Evolutionary conservation across 2,888 invertebrate genomes (phyloP), one percentile per base, ranked within the genome.

Genomic region (Agrochola macilenta): DNA sequence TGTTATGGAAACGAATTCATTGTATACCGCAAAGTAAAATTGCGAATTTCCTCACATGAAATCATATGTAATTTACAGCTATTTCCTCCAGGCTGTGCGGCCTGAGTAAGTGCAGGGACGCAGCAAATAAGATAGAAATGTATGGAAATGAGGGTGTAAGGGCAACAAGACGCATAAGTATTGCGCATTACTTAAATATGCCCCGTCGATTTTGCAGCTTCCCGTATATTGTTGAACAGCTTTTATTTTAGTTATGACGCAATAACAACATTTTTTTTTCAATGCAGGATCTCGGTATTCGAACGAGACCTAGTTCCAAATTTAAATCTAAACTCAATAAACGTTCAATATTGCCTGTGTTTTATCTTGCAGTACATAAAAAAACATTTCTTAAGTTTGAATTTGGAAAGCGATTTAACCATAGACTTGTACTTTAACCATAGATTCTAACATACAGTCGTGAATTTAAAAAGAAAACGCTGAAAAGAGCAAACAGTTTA

Each of bases 91-190:
- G 77, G 81, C 83, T 60, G 69, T 39, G 69, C 76, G 72, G 82
- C 58, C 73, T 79, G 79, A 81, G 65, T 81, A 81, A 87, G 69
- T 86, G 84, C 86, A 87, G 84, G 69, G 79, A 83, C 82, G 88
- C 87, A 84, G 84, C 77, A 87, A 87, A 87, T 87, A 76, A 86
- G 82, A 87, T 84, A 82, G 79, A 80, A 83, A 87, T 83, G 84
- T 87, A 87, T 87, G 87, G 77, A 82, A 85, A 87, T 87, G 81
- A 87, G 83, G 72, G 69, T 78, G 65, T 78, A 76, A 82, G 73
- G 72, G 70, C 79, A 85, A 79, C 74, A 78, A 79, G 77, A 77
- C 84, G 78, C 79, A 66, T 80, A 85, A 82, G 71, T 85, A 84
- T 81, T 79, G 76, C 82, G 79, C 69, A 86, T 87, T 86, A 87